Base-by-base conservation (phyloP, 2,113 vertebrate genomes). In the Grammomys dolichurus region DNA sequence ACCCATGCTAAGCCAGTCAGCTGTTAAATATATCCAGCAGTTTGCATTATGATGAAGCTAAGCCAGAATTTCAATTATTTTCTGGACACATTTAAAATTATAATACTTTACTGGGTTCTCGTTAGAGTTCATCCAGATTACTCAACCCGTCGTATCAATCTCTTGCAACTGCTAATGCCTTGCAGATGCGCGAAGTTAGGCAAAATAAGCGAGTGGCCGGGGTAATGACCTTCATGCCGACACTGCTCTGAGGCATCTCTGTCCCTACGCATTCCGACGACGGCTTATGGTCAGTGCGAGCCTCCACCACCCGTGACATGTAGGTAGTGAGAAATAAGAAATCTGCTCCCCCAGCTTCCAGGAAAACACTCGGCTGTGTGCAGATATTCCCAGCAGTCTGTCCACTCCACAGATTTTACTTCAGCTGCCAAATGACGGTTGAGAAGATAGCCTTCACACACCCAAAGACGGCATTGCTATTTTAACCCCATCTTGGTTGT, bases 31-130 rank as follows among this genome's bases (percentile, higher is more conserved):
- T 97, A 98, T 98, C 97, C 98, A 5, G 98, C 97, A 90, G 97
- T 97, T 98, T 98, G 98, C 98, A 98, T 99, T 97, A 98, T 97
- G 98, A 98, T 98, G 98, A 98, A 98, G 98, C 98, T 98, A 98
- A 98, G 98, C 98, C 98, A 98, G 98, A 99, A 98, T 99, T 99
- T 99, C 98, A 99, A 99, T 99, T 99, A 99, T 99, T 99, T 99
- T 98, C 98, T 98, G 98, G 98, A 98, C 98, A 98, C 98, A 99
- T 99, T 99, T 99, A 99, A 99, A 99, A 99, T 99, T 98, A 98
- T 99, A 99, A 99, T 99, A 98, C 98, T 98, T 98, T 98, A 95
- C 98, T 95, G 98, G 97, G 98, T 98, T 98, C 98, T 98, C 98
- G 98, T 98, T 98, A 98, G 98, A 98, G 98, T 99, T 99, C 98